Percentiles rank a stretch among this genome's conserved stretches.
phyloP scores from a whole-genome alignment of 2,113 vertebrate genomes.

The Lepus europaeus region DNA sequence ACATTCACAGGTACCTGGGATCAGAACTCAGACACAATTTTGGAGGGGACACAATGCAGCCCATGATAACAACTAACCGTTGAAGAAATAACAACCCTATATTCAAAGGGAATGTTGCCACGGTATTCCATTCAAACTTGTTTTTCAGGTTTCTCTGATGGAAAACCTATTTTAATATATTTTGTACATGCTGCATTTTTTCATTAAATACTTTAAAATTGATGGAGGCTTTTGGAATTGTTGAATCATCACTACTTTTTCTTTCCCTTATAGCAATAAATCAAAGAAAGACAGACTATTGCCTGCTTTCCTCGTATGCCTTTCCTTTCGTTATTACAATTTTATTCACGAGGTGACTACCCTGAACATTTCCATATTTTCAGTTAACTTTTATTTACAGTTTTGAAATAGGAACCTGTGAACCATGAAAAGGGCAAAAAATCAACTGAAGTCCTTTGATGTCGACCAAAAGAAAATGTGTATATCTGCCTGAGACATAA shows the following conservation, averaged over 20 bases:
- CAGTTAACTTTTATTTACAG: slow-evolving; percentile 60
- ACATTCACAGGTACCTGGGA: neutral
- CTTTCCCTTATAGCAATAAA: slow-evolving; percentile 21
- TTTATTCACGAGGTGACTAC: slow-evolving; percentile 17
- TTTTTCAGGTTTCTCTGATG: neutral
- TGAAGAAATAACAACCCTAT: neutral
- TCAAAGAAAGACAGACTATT: slow-evolving; percentile 38
- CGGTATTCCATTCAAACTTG: neutral
- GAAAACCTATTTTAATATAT: neutral
- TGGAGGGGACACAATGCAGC: neutral
- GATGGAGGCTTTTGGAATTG: neutral
- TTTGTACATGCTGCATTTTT: neutral
- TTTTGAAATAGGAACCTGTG: slow-evolving; percentile 67
- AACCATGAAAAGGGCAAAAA: slow-evolving; percentile 54
- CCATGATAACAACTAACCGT: neutral
- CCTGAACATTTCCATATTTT: slow-evolving; percentile 45
- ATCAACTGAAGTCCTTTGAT: slow-evolving; percentile 45
- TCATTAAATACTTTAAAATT: slow-evolving; percentile 6
- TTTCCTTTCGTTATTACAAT: neutral
- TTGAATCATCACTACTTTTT: slow-evolving; percentile 21
- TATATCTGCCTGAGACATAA: slow-evolving; percentile 11
- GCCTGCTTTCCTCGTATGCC: neutral
- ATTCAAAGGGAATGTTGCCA: neutral
- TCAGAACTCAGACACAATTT: neutral
- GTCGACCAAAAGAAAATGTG: neutral